A percentile compares a stretch with the other conserved stretches of the same genome.
Evolutionary conservation across 2,888 invertebrate genomes (phyloP).

Genomic region (Diarsia brunnea): DNA sequence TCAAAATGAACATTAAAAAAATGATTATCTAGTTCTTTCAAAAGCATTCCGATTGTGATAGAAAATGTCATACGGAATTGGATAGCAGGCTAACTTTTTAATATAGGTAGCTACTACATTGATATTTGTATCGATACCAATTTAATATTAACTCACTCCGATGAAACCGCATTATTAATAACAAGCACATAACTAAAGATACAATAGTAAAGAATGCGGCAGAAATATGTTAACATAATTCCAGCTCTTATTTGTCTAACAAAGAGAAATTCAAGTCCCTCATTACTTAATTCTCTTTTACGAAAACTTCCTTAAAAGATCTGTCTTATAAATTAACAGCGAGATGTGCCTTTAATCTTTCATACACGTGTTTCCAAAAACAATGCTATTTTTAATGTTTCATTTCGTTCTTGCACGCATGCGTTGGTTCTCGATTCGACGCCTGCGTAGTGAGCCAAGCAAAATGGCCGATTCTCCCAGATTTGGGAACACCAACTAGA

Average conservation of each 20-base stretch:
- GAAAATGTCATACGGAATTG: background rate
- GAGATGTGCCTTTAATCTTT: conserved; percentile 45
- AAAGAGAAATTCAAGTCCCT: background rate
- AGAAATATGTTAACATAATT: background rate
- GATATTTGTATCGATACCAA: background rate
- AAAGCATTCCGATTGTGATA: background rate
- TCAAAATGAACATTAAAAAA: too few species aligned
- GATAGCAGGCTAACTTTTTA: background rate
- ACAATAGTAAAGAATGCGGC: background rate
- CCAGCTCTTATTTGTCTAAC: background rate
- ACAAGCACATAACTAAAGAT: background rate
- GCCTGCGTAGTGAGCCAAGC: conserved; percentile 75
- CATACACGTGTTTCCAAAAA: conserved; percentile 66
- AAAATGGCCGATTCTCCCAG: conserved; percentile 80
- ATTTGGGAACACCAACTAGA: conserved; percentile 73
- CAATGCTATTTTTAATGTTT: conserved; percentile 73
- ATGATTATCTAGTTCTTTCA: background rate
- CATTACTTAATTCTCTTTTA: conserved; percentile 16
- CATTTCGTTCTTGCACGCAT: conserved; percentile 75
- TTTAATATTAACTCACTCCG: conserved; percentile 1
- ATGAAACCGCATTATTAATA: conserved; percentile 20
- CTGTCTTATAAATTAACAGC: conserved; percentile 20
- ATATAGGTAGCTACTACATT: background rate
- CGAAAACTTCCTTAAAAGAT: conserved; percentile 14
- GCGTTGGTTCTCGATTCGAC: conserved; percentile 69